Base-by-base conservation (phyloP, 2,113 vertebrate genomes). In the Carollia perspicillata region DNA sequence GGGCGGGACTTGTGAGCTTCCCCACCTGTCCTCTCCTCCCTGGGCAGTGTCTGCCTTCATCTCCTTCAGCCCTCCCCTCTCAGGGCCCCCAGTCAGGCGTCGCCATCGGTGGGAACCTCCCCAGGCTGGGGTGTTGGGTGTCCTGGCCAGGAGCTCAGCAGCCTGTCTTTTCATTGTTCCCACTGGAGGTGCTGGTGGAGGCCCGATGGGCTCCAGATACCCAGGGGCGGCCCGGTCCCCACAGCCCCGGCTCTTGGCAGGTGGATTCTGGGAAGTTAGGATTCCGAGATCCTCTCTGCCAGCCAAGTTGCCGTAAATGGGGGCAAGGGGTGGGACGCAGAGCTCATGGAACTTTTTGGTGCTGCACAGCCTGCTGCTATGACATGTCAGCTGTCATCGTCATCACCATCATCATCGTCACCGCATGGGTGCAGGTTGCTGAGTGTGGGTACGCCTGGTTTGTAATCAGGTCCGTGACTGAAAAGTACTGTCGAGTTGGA, bases 381-480 rank as follows among this genome's bases (percentile, higher is more conserved):
- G 14, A 13, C 13, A 1, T 0, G 51, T 22, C 3, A 55, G 33
- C 69, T 66, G 0, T 28, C 69, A 4, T 17, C 47, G 2, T 55
- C 47, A 4, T 55, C 55, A 2, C 47, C 44, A 0, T 44, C 63
- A 1, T 28, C 63, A 4, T 55, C 47, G 4, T 44, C 37, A 9
- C 35, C 69, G 1, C 35, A 13, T 5, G 33, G 5, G n/a, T 14
- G 28, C 23, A 80, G 71, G 44, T 11, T 69, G 30, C 18, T 28
- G 18, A 35, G 12, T 14, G 8, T 58, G 22, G n/a, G 37, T 28
- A 11, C 23, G 30, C 28, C 53, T 40, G 30, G 8, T 47, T 90
- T 84, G 78, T 51, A 28, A 72, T 11, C 2, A 33, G 2, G 40
- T 81, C 68, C 35, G 35, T 55, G 78, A 55, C 17, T 18, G 16